These are phyloP conservation scores for Eurytoma adleriae DNA, from an alignment of 2,888 invertebrate genomes.

Conservation along the genomic window DNA sequence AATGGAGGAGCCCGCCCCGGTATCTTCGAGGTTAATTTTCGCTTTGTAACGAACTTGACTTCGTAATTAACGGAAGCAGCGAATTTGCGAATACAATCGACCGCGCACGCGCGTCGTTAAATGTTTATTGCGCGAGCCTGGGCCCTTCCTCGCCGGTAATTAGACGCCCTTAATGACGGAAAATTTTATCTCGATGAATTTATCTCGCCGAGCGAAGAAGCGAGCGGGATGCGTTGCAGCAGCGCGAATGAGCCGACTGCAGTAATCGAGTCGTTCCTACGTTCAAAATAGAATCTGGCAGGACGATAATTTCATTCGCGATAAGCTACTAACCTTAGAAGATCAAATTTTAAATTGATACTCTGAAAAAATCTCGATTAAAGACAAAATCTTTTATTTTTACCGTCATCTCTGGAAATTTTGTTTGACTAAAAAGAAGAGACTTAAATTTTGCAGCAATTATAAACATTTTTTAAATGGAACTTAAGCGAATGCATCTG, in stretches of 20 bases:
- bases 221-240: neutral
- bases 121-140: conserved; percentile 30
- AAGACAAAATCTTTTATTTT: no score
- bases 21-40: conserved; percentile 35
- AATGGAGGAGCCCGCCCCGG: conserved; percentile 8
- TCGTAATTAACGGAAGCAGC: conserved; percentile 50
- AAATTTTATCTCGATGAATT: conserved; percentile 51
- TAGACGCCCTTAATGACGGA: conserved; percentile 42
- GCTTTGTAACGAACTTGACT: conserved; percentile 50
- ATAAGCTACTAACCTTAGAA: no score
- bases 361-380: no score
- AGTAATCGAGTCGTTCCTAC: no score
- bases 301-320: no score
- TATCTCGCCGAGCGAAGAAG: conserved; percentile 15
- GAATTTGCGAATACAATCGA: conserved; percentile 50
- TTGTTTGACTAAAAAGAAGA: no score
- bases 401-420: no score
- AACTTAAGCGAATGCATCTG: no score
- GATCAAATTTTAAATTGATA: no score
- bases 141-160: conserved; percentile 20
- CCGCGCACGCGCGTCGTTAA: conserved; percentile 13
- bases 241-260: neutral
- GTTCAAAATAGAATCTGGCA: no score
- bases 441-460: no score
- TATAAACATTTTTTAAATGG: no score